Evolutionary conservation across 2,797 vertebrate genomes (phyloP).

Genomic region (Arnoldichthys spilopterus): DNA sequence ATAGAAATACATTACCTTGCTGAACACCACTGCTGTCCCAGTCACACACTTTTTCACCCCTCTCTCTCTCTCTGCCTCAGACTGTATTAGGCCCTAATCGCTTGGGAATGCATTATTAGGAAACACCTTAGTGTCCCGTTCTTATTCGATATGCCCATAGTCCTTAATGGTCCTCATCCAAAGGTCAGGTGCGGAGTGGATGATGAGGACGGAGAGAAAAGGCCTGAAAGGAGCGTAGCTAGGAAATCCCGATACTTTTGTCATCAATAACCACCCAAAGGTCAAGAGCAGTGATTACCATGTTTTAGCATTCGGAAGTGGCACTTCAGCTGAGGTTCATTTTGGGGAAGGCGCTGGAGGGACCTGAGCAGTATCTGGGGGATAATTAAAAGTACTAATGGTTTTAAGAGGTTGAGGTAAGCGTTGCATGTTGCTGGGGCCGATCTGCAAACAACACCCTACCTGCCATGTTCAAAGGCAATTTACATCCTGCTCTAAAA

Average conservation of each 20-base stretch:
- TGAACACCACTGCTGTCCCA: conserved; percentile 9
- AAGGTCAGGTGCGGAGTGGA: background rate
- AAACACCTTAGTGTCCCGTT: background rate
- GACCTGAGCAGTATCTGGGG: conserved; percentile 49
- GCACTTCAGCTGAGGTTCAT: background rate
- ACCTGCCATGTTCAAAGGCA: conserved; percentile 45
- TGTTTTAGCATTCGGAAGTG: conserved; percentile 6
- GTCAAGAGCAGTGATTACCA: conserved; percentile 4
- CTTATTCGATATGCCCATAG: background rate
- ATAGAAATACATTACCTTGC: conserved; percentile 13
- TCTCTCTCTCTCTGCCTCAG: background rate
- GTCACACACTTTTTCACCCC: background rate
- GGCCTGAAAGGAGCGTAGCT: background rate
- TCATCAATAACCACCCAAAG: background rate
- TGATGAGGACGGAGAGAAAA: background rate
- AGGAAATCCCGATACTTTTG: background rate
- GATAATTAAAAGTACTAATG: conserved; percentile 70
- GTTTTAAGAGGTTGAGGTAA: conserved; percentile 57
- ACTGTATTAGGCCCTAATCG: background rate
- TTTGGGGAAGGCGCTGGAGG: conserved; percentile 23
- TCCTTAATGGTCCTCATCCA: background rate
- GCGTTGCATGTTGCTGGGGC: conserved; percentile 39
- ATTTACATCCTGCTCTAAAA: conserved; percentile 60
- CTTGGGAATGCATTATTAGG: background rate
- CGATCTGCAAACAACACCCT: conserved; percentile 56